Conservation (phyloP, 2,113 vertebrate genomes). For the Semnornis frantzii region DNA sequence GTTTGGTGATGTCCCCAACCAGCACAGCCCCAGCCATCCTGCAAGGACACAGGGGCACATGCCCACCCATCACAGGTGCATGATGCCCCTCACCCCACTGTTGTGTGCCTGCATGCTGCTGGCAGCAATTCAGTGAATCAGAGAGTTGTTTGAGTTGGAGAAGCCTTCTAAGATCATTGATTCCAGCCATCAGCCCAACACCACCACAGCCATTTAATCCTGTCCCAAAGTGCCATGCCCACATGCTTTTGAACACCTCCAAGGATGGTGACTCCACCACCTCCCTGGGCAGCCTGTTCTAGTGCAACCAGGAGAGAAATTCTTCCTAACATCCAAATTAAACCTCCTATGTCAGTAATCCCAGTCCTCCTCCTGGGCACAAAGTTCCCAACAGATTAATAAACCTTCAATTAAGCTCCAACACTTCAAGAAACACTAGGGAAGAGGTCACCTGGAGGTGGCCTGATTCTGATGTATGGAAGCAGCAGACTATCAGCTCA, state of each 20-base stretch:
- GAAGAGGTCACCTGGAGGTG: background rate
- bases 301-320: too few relatives aligned
- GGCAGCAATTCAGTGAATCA: background rate
- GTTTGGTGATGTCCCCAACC: background rate
- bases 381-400: background rate
- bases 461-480: fast-evolving
- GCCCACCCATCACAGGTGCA: fast-evolving
- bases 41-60: fast-evolving
- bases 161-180: too few relatives aligned
- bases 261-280: too few relatives aligned
- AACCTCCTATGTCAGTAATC: background rate
- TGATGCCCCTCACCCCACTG: fast-evolving
- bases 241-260: too few relatives aligned
- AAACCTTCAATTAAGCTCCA: background rate
- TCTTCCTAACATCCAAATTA: too few relatives aligned
- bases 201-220: too few relatives aligned
- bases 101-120: background rate
- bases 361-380: background rate
- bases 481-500: background rate
- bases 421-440: background rate
- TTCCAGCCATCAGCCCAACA: too few relatives aligned
- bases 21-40: background rate
- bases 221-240: too few relatives aligned
- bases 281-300: too few relatives aligned
- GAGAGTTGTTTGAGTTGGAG: too few relatives aligned